phyloP scores from a whole-genome alignment of 2,888 invertebrate species.

The Chelonus formosanus region DNA sequence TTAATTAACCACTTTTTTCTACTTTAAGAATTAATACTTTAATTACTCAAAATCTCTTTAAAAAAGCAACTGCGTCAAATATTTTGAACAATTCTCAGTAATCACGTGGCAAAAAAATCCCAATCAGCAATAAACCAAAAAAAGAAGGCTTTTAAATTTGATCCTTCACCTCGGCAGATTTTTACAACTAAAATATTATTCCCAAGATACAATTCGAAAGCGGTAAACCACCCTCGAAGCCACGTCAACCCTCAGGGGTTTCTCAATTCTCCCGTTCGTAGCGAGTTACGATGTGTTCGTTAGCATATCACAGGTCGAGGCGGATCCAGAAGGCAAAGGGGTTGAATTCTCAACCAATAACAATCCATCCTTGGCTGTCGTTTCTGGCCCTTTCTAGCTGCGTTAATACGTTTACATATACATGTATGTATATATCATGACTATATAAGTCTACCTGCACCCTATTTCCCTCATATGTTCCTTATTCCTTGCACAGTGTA shows the following conservation, averaged over 20 bases:
- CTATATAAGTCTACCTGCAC: slow-evolving; percentile 23
- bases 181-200: no score
- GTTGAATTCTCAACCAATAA: slow-evolving; percentile 62
- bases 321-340: slow-evolving; percentile 47
- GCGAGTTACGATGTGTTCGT: slow-evolving; percentile 53
- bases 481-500: slow-evolving; percentile 36
- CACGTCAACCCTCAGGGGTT: slow-evolving; percentile 27
- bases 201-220: no score
- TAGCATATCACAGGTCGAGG: slow-evolving; percentile 57
- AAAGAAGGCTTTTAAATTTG: no score
- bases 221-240: slow-evolving; percentile 25
- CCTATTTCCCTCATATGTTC: slow-evolving; percentile 17
- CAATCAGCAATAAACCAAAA: no score
- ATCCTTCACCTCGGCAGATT: no score
- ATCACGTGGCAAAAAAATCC: no score
- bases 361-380: slow-evolving; percentile 55
- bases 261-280: slow-evolving; percentile 10
- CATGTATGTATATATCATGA: slow-evolving; percentile 12
- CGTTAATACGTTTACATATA: background rate
- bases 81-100: no score
- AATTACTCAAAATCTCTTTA: no score
- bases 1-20: no score
- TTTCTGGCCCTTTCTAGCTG: slow-evolving; percentile 41
- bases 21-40: no score
- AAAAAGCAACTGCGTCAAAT: no score